Conservation (phyloP, 2,888 invertebrate species). For the Morinoia aosen region DNA sequence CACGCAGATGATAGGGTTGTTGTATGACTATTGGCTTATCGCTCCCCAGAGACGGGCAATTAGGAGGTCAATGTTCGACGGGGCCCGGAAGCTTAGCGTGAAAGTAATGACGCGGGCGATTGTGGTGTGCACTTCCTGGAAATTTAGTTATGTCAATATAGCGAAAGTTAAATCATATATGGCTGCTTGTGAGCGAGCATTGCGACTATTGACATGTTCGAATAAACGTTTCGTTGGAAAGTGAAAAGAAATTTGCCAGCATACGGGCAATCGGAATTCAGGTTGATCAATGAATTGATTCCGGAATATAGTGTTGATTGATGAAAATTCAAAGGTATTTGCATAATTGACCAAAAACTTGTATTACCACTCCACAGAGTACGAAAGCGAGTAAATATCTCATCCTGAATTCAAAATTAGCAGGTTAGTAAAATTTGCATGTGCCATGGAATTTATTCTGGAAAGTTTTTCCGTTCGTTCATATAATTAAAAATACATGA, state of each 20-base stretch:
- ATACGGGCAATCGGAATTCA: background rate
- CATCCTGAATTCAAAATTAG: no score
- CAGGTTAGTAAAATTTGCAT: no score
- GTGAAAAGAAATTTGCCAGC: background rate
- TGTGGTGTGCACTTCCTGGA: constrained; percentile 9
- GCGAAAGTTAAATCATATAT: background rate
- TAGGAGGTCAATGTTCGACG: background rate
- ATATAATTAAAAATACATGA: no score
- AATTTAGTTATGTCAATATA: background rate
- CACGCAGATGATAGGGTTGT: background rate
- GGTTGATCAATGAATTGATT: background rate
- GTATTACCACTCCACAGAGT: no score
- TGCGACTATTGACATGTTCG: background rate
- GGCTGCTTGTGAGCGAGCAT: background rate
- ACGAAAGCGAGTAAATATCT: no score
- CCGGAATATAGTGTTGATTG: no score
- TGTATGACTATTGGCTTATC: background rate
- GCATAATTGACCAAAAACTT: no score
- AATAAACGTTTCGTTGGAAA: background rate
- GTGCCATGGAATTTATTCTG: no score
- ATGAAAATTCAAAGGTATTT: no score
- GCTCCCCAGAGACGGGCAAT: background rate
- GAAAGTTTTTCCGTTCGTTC: no score
- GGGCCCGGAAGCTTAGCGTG: background rate
- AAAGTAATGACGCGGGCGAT: background rate